A percentile compares a stretch with the other conserved stretches of the same genome.
Evolutionary conservation across 2,113 vertebrate genomes (phyloP).

Genomic region (Prionailurus viverrinus): DNA sequence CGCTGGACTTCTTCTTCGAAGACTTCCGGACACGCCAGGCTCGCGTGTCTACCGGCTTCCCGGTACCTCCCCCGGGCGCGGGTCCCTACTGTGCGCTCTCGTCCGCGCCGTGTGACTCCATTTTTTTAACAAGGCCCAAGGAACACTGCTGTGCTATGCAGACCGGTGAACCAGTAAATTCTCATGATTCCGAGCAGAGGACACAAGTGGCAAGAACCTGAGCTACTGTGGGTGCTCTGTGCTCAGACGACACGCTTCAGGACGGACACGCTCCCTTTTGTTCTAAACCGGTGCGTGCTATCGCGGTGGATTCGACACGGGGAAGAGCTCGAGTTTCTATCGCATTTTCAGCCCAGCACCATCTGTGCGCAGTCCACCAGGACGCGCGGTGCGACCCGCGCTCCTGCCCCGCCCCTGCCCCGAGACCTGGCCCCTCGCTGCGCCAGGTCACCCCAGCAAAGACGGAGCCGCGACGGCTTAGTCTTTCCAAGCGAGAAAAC

Average conservation of each 20-base stretch:
- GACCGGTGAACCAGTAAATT: neutral
- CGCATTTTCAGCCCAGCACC: slow-evolving; percentile 15
- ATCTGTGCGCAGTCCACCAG: neutral
- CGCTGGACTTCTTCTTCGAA: no score
- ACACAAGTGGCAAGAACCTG: neutral
- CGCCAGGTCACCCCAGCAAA: no score
- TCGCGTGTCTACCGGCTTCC: no score
- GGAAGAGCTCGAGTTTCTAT: neutral
- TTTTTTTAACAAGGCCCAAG: neutral
- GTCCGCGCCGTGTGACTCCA: neutral
- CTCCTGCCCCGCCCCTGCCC: no score
- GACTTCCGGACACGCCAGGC: no score
- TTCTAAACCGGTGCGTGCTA: neutral
- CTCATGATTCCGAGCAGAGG: neutral
- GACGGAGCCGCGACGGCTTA: neutral
- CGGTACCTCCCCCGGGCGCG: no score
- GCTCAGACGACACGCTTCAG: neutral
- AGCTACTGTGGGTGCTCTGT: neutral
- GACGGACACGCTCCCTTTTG: neutral
- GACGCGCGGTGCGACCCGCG: no score
- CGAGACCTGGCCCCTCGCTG: no score
- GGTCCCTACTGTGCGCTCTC: neutral
- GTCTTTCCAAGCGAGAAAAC: neutral
- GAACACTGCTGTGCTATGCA: neutral
- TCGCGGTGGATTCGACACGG: neutral